These are phyloP conservation scores for Brotula barbata DNA, from an alignment of 2,797 vertebrate species.

Conservation along the genomic window DNA sequence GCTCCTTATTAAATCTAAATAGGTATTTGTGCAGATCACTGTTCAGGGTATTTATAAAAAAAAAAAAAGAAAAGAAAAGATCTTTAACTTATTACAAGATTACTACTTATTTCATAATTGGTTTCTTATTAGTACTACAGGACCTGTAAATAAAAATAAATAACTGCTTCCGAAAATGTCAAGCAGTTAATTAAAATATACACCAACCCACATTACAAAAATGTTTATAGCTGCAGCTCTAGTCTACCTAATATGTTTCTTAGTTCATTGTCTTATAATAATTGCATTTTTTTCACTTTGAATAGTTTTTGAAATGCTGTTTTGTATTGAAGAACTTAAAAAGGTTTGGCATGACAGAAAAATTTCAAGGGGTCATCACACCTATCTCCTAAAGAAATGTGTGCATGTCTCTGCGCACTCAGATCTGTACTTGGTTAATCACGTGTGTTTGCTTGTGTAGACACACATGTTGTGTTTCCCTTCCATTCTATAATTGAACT, in stretches of 20 bases:
- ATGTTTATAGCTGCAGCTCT: too few species aligned
- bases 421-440: constrained; percentile 10
- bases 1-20: background rate
- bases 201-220: too few species aligned
- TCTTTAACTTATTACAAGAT: too few species aligned
- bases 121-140: too few species aligned
- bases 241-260: too few species aligned
- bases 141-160: too few species aligned
- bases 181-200: too few species aligned
- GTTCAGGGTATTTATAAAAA: background rate
- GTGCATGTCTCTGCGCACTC: constrained; percentile 5
- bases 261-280: too few species aligned
- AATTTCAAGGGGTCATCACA: constrained; percentile 35
- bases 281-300: too few species aligned
- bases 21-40: background rate
- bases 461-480: constrained; percentile 1
- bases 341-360: constrained; percentile 54
- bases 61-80: too few species aligned
- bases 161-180: too few species aligned
- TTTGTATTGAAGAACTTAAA: constrained; percentile 51
- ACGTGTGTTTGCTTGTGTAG: constrained; percentile 9
- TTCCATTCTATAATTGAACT: constrained; percentile 14
- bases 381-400: background rate
- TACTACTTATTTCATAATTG: too few species aligned
- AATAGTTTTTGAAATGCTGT: constrained; percentile 23